A percentile compares a stretch with the other conserved stretches of the same genome.
Evolutionary conservation across 2,888 invertebrate genomes (phyloP).

Genomic region (Melieria picta): DNA sequence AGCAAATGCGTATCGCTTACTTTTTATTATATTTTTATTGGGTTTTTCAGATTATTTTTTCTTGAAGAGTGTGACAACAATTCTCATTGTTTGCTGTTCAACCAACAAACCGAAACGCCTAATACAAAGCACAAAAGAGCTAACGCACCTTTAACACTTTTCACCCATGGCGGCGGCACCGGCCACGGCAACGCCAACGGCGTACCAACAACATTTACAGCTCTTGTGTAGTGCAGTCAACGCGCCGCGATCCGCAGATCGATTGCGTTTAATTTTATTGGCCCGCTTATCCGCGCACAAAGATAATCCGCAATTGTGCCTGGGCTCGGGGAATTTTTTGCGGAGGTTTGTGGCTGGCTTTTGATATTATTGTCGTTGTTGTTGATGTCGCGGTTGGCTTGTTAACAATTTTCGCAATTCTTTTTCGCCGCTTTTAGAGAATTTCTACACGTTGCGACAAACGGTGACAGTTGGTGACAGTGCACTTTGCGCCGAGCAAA

Average conservation of each 20-base stretch:
- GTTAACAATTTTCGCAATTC: background rate
- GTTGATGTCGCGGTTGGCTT: background rate
- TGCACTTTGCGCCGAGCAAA: too few species aligned
- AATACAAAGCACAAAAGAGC: background rate
- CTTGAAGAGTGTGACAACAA: conserved; percentile 24
- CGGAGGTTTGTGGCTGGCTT: conserved; percentile 8
- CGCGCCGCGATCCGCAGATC: background rate
- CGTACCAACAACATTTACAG: too few species aligned
- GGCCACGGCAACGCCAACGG: too few species aligned
- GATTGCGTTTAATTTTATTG: conserved; percentile 14
- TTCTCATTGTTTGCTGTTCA: conserved; percentile 6
- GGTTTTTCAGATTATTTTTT: too few species aligned
- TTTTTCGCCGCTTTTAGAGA: background rate
- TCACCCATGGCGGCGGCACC: conserved; percentile 5
- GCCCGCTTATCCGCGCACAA: background rate
- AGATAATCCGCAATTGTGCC: conserved; percentile 14
- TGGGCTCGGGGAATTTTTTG: conserved; percentile 6
- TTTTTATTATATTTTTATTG: too few species aligned
- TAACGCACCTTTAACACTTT: conserved; percentile 54
- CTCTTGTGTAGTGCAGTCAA: too few species aligned
- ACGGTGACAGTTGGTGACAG: too few species aligned
- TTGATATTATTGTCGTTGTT: background rate
- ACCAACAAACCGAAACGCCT: background rate
- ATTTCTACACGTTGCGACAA: background rate
- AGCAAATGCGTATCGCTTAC: too few species aligned